Conservation (phyloP, 37 sponge, comb jelly and placozoan genomes). For the Crambe crambe region DNA sequence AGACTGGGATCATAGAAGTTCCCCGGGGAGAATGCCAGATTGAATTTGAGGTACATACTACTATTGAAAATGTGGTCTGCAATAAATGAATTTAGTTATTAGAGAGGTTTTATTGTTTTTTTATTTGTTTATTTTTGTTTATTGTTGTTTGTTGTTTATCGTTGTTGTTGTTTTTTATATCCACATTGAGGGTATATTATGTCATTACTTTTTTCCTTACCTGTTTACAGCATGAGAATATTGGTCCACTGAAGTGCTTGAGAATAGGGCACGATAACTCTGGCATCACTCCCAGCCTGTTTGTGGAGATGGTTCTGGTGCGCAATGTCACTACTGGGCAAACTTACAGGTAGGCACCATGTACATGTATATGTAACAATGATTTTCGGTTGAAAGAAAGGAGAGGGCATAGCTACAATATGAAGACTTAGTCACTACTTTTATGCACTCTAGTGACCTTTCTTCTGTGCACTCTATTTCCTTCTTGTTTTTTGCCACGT, state of each 20-base stretch:
- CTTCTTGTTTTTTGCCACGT: too few species aligned
- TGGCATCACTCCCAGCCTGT: constrained; percentile 75
- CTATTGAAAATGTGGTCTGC: too few species aligned
- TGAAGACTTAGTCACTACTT: too few species aligned
- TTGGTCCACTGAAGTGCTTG: constrained; percentile 83
- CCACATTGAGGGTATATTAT: background rate
- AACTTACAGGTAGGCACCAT: constrained; percentile 56
- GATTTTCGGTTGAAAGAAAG: background rate
- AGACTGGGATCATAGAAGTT: constrained; percentile 53
- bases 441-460: too few species aligned
- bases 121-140: background rate
- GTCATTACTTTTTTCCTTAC: too few species aligned
- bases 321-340: constrained; percentile 86
- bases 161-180: background rate
- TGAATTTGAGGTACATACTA: constrained; percentile 67
- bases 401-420: too few species aligned
- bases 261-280: constrained; percentile 91
- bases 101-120: background rate
- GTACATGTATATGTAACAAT: background rate
- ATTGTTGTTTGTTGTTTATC: too few species aligned
- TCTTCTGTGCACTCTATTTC: too few species aligned
- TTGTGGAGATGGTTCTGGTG: constrained; percentile 85
- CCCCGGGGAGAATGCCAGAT: constrained; percentile 70
- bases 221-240: constrained; percentile 69
- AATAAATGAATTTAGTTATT: too few species aligned